A percentile compares a stretch with the other conserved stretches of the same genome.
phyloP scores from a whole-genome alignment of 1,140 invertebrate species.

The Vollenhovia emeryi region DNA sequence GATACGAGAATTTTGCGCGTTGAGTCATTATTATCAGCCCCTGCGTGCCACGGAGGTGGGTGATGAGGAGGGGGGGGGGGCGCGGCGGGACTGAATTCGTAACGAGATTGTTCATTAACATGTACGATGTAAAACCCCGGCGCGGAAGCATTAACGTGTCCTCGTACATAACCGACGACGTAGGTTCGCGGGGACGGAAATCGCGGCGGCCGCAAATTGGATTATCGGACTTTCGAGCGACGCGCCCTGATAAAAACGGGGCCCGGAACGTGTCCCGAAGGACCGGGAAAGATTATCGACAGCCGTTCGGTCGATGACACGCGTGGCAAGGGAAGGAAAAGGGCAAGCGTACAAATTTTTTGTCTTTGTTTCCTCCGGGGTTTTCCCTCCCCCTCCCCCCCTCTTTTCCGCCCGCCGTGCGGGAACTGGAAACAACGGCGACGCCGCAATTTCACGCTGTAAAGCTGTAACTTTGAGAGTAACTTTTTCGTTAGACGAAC shows the following conservation, averaged over 20 bases:
- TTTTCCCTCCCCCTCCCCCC: neutral
- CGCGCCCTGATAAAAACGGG: slow-evolving; percentile 37
- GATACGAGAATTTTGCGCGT: neutral
- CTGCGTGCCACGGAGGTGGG: too few species aligned
- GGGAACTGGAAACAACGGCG: slow-evolving; percentile 28
- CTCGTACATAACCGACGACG: slow-evolving; percentile 23
- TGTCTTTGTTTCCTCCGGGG: neutral
- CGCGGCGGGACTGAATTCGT: slow-evolving; percentile 3
- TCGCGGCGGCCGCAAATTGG: slow-evolving; percentile 48
- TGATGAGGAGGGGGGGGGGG: too few species aligned
- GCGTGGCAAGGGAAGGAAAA: slow-evolving; percentile 48
- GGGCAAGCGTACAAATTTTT: neutral
- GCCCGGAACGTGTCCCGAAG: slow-evolving; percentile 16
- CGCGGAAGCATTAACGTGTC: slow-evolving; percentile 33
- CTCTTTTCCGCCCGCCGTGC: neutral
- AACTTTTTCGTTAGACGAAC: slow-evolving; percentile 54
- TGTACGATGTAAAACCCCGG: slow-evolving; percentile 32
- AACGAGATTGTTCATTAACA: slow-evolving; percentile 50
- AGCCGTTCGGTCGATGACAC: slow-evolving; percentile 55
- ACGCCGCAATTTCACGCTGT: slow-evolving; percentile 42
- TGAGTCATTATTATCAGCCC: slow-evolving; percentile 3
- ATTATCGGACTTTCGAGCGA: slow-evolving; percentile 49
- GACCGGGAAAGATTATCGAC: slow-evolving; percentile 60
- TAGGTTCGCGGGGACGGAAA: slow-evolving; percentile 39
- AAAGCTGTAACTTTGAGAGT: slow-evolving; percentile 35